Evolutionary conservation across 2,797 vertebrate genomes (phyloP).

Genomic region (Oreonectes daqikongensis): DNA sequence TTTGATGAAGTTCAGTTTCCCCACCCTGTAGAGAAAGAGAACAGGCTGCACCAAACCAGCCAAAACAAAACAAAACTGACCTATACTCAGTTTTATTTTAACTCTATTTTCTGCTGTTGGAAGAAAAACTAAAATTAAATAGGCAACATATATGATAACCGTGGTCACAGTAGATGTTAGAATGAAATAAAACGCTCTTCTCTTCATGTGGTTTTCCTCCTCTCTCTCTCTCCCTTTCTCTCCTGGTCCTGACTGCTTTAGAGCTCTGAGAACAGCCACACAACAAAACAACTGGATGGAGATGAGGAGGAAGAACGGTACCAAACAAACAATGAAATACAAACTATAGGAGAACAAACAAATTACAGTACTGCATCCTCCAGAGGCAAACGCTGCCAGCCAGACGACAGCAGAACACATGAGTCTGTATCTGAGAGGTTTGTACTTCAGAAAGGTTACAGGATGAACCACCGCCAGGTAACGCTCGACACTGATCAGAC

Average conservation of each 20-base stretch:
- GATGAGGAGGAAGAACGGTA: not conserved
- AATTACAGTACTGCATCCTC: too few species aligned
- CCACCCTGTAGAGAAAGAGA: not conserved
- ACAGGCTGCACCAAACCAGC: not conserved
- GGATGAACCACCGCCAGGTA: too few species aligned
- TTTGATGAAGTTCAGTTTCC: too few species aligned
- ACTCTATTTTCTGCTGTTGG: too few species aligned
- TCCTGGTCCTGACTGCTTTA: slow-evolving; percentile 21
- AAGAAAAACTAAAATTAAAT: not conserved
- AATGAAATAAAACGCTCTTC: slow-evolving; percentile 59
- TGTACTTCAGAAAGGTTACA: too few species aligned
- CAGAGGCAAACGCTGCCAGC: not conserved
- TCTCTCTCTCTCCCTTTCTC: slow-evolving; percentile 9
- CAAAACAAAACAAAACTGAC: not conserved
- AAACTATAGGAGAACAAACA: not conserved
- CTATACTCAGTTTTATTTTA: too few species aligned
- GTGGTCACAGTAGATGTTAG: not conserved
- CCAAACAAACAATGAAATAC: not conserved
- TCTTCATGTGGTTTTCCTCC: slow-evolving; percentile 58
- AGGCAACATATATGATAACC: not conserved
- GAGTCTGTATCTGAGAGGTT: too few species aligned
- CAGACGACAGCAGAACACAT: too few species aligned
- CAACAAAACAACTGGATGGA: not conserved
- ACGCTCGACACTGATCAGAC: too few species aligned
- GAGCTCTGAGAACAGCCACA: not conserved